These are phyloP conservation scores for Glyphotaelius pellucidus DNA, from an alignment of 2,888 invertebrate species.

Conservation along the genomic window DNA sequence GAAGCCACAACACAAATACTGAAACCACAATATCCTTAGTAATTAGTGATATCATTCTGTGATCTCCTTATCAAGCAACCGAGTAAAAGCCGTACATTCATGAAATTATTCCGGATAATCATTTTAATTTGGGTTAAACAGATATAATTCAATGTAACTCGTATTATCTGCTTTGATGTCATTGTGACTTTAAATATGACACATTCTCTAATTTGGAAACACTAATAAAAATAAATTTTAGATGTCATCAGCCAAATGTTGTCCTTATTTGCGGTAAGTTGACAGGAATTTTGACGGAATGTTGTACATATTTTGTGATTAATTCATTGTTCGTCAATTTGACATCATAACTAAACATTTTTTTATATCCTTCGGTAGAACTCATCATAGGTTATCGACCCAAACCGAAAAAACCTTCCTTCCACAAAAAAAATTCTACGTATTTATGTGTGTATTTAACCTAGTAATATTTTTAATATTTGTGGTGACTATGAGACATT, in stretches of 20 bases:
- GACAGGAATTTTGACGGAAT: background rate
- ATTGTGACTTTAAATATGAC: background rate
- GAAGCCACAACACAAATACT: slow-evolving; percentile 19
- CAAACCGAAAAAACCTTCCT: background rate
- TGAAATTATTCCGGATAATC: background rate
- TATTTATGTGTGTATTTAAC: no score
- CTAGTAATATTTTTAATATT: no score
- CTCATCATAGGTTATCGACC: background rate
- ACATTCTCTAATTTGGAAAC: background rate
- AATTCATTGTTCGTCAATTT: no score
- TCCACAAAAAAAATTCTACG: no score
- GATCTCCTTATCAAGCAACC: slow-evolving; percentile 1
- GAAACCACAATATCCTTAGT: slow-evolving; percentile 17
- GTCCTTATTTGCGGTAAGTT: background rate
- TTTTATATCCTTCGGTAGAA: no score
- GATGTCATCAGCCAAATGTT: background rate
- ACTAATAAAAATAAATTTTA: background rate
- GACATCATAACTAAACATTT: no score
- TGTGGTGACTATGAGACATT: no score
- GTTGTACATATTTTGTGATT: background rate
- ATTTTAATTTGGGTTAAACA: background rate
- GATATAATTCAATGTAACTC: background rate
- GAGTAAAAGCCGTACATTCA: background rate
- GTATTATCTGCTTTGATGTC: slow-evolving; percentile 8
- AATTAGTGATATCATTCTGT: background rate